Evolutionary conservation across 2,888 invertebrate genomes (phyloP), one percentile per base, ranked within the genome.

Genomic region (Reticulitermes lucifugus): DNA sequence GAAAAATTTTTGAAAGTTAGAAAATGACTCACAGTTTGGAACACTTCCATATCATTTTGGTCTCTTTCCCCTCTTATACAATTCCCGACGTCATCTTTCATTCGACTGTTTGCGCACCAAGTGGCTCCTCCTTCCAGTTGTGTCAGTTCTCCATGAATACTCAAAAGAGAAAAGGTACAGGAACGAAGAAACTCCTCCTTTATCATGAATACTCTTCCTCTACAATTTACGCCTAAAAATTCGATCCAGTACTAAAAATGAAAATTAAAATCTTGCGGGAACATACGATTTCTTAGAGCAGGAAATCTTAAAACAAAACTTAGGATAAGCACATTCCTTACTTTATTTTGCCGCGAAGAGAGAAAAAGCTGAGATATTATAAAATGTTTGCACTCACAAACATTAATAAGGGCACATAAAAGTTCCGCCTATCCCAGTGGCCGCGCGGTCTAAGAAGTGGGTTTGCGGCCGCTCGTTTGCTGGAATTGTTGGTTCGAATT

Each of bases 41-140:
- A 84, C 60, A 79, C 55, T 84, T 86, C 86, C 86, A 86, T 84
- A 77, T 81, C 81, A 73, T 81, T 83, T 43, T 83, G 83, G 83
- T 83, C 55, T 73, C 83, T 83, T 83, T 35, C 73, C 59, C 59
- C 59, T 83, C 59, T 70, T 51, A 41, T 51, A 70, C 70, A 65
- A 70, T 46, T 82, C 25, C 75, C 55, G 25, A 75, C 73, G 83
- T 83, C 83, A 83, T 83, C 83, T 73, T 83, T 83, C 83, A 83
- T 75, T 75, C 83, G 35, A 70, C 81, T 81, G 81, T 81, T 81
- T 70, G 65, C n/a, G 81, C 43, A 70, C 79, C 79, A 79, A 79
- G 79, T 10, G 51, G 46, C 46, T 9, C 70, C 46, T 41, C 41
- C 43, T n/a, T 65, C n/a, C 65, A 5, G 1, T 35, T 35, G 41